phyloP scores from a whole-genome alignment of 2,888 invertebrate genomes.

The Netelia inedita region DNA sequence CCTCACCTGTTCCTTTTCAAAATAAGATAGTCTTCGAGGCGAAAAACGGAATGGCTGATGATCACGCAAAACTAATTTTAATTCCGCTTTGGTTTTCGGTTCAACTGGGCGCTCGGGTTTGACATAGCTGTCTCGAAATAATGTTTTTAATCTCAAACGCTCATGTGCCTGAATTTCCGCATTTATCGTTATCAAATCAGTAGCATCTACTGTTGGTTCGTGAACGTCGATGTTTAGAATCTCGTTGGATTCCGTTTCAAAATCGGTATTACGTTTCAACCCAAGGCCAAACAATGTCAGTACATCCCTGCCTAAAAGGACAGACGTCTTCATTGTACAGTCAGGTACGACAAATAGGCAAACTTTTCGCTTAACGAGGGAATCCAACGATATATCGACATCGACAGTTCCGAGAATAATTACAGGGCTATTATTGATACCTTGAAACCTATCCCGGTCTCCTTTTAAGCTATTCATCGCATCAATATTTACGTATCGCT shows the following conservation, averaged over 20 bases:
- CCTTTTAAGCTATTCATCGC: constrained; percentile 27
- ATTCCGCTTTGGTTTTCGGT: constrained; percentile 50
- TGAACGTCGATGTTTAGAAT: constrained; percentile 52
- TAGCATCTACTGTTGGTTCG: constrained; percentile 7
- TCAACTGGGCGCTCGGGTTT: constrained; percentile 46
- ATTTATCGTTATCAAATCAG: constrained; percentile 42
- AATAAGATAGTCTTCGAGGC: constrained; percentile 47
- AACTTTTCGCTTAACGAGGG: not conserved
- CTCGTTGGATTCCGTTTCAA: constrained; percentile 27
- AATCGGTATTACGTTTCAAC: constrained; percentile 20
- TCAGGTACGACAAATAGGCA: constrained; percentile 62
- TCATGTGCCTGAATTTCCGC: not conserved
- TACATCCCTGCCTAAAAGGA: constrained; percentile 45
- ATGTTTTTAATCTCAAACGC: constrained; percentile 26
- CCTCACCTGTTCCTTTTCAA: constrained; percentile 51
- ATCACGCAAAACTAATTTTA: constrained; percentile 47
- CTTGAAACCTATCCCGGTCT: constrained; percentile 11
- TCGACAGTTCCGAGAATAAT: constrained; percentile 45
- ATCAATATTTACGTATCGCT: constrained; percentile 32
- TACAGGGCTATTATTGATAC: constrained; percentile 30
- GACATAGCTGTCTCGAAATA: constrained; percentile 49
- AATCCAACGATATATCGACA: constrained; percentile 30
- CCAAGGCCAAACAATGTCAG: constrained; percentile 37
- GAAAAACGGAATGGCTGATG: constrained; percentile 53
- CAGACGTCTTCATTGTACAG: constrained; percentile 56